Evolutionary conservation across 2,797 vertebrate species (phyloP).

Genomic region (Triplophysa yarkandensis): DNA sequence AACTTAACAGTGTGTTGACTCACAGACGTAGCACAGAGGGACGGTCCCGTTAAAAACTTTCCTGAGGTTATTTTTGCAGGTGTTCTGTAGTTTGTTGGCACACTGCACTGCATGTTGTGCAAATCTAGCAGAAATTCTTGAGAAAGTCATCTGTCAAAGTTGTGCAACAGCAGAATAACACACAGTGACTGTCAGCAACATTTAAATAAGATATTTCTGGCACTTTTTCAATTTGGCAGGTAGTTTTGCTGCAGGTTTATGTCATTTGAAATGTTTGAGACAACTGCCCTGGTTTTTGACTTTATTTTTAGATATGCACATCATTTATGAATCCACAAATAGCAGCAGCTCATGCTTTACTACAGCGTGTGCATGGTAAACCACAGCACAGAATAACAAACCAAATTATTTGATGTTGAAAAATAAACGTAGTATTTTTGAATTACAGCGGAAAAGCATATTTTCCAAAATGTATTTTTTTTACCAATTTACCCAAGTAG

Average conservation of each 20-base stretch:
- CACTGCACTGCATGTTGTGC: slow-evolving; percentile 9
- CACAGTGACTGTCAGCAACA: background rate
- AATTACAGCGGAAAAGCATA: background rate
- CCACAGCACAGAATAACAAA: background rate
- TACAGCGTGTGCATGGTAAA: background rate
- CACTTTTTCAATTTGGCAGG: background rate
- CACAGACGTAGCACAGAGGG: background rate
- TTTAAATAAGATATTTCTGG: background rate
- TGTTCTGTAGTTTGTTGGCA: slow-evolving; percentile 33
- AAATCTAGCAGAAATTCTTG: slow-evolving; percentile 3
- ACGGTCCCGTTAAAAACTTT: background rate
- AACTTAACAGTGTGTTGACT: background rate
- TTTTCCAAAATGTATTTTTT: too few species aligned
- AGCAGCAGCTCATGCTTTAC: slow-evolving; percentile 15
- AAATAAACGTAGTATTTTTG: background rate
- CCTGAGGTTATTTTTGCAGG: slow-evolving; percentile 46
- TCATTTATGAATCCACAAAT: slow-evolving; percentile 41
- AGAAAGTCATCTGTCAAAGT: slow-evolving; percentile 1
- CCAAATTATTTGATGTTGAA: background rate
- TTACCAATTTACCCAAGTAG: too few species aligned
- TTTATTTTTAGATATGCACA: slow-evolving; percentile 48
- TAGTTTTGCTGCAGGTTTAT: slow-evolving; percentile 16
- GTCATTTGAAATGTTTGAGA: slow-evolving; percentile 31
- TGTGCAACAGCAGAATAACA: background rate
- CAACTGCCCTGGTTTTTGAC: slow-evolving; percentile 33